Evolutionary conservation across 2,113 vertebrate genomes (phyloP), one percentile per base, ranked within the genome.

Genomic region (Chamaetylas fuelleborni): DNA sequence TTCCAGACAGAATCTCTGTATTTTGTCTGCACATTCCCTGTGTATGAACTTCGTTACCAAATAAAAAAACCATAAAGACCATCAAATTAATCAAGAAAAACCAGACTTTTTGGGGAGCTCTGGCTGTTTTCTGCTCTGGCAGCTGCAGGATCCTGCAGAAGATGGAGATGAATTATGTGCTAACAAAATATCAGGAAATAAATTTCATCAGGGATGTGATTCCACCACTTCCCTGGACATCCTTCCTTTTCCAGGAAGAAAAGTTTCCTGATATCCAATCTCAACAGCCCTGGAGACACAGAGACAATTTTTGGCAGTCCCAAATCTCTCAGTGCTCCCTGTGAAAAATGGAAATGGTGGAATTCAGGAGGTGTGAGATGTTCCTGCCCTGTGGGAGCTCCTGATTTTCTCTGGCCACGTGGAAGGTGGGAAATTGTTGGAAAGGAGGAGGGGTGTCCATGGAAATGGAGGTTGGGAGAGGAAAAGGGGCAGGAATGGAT

Each of bases 271-370:
- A 3, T 28, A 18, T 14, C 42, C 60, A 8, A 3, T 13, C 24
- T 10, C 8, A 67, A 20, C 57, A 38, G 22, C n/a, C 38, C 33
- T 28, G 1, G 2, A 31, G 43, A 28, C 34, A 11, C 60, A 24
- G 38, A 33, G 48, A 14, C 5, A 12, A 4, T 23, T 66, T 42
- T 20, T 42, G 51, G 6, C 19, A n/a, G 4, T 29, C 15, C 42
- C 60, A 57, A 5, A 29, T 25, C 25, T n/a, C 57, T 25, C 26
- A 13, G 56, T 14, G 65, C 36, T 69, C 18, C 23, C 53, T 60
- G 28, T 28, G 45, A 34, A 3, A 23, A 29, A 7, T 24, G 29
- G 50, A 8, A 29, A 20, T 25, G 0, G 1, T 29, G 42, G 19
- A 15, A 28, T 1, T 47, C 11, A 5, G 42, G 69, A n/a, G 19